A percentile compares a stretch with the other conserved stretches of the same genome.
These are phyloP conservation scores for Phasianus colchicus DNA, from an alignment of 2,113 vertebrate species.

Conservation along the genomic window DNA sequence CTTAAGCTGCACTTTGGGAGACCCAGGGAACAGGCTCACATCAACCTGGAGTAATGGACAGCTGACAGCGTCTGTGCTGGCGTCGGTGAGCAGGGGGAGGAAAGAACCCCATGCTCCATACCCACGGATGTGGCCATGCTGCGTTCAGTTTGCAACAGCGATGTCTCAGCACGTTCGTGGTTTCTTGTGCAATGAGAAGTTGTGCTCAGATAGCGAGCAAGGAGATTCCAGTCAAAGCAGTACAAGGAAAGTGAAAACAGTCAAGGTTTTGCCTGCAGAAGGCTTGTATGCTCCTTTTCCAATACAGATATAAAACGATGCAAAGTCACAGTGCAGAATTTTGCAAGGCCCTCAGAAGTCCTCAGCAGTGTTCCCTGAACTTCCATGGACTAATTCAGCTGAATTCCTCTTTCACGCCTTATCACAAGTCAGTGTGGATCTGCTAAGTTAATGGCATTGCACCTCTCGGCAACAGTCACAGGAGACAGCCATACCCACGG, in stretches of 20 bases:
- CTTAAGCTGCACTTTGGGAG: conserved; percentile 62
- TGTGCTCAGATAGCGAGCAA: background rate
- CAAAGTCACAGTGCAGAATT: background rate
- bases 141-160: background rate
- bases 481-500: background rate
- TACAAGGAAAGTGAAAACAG: background rate
- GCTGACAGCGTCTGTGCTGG: background rate
- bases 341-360: background rate
- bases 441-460: background rate
- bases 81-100: background rate
- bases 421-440: background rate
- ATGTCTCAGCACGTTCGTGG: fast-evolving
- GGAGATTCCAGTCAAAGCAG: background rate
- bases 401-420: background rate
- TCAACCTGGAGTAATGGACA: background rate
- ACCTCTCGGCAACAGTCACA: background rate
- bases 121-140: fast-evolving
- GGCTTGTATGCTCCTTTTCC: background rate
- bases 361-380: background rate
- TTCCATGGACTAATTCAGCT: background rate
- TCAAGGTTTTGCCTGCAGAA: background rate
- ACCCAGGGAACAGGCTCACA: background rate
- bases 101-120: fast-evolving
- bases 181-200: background rate
- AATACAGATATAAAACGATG: background rate